Evolutionary conservation across 2,113 vertebrate genomes (phyloP).

Genomic region (Zosterops hypoxanthus): DNA sequence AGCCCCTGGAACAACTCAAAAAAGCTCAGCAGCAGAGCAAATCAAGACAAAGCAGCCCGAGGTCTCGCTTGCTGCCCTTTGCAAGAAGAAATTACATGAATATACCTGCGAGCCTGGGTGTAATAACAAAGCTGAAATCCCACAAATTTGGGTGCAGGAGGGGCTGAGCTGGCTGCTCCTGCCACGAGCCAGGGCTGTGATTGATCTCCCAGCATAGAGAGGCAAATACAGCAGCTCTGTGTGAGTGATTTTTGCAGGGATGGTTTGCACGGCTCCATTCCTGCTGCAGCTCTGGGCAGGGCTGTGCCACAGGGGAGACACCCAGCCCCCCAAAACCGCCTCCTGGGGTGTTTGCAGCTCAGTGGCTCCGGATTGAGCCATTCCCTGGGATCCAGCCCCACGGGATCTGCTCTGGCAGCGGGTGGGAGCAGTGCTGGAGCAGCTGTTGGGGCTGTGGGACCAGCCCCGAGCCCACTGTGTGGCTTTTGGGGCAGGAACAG

Average conservation of each 20-base stretch:
- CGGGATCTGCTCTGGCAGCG: background rate
- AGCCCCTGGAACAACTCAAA: background rate
- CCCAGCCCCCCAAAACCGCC: background rate
- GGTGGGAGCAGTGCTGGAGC: background rate
- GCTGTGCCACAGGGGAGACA: background rate
- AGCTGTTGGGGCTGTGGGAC: background rate
- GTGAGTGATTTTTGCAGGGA: background rate
- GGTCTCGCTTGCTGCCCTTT: background rate
- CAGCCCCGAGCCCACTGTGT: accelerated
- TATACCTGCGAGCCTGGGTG: background rate
- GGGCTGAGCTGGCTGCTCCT: background rate
- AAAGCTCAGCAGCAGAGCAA: background rate
- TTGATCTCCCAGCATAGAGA: background rate
- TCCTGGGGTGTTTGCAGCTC: background rate
- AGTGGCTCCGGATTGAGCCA: background rate
- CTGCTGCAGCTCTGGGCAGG: background rate
- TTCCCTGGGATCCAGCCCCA: background rate
- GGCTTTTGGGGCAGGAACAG: background rate
- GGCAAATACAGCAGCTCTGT: background rate
- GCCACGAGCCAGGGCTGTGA: background rate
- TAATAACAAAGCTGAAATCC: background rate
- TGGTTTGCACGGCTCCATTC: accelerated
- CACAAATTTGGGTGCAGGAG: background rate
- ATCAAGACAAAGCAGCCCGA: background rate
- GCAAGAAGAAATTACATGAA: background rate